Percentiles rank a stretch among this genome's conserved stretches.
Conservation (phyloP, 2,888 invertebrate species). For the Melinaea marsaeus region DNA sequence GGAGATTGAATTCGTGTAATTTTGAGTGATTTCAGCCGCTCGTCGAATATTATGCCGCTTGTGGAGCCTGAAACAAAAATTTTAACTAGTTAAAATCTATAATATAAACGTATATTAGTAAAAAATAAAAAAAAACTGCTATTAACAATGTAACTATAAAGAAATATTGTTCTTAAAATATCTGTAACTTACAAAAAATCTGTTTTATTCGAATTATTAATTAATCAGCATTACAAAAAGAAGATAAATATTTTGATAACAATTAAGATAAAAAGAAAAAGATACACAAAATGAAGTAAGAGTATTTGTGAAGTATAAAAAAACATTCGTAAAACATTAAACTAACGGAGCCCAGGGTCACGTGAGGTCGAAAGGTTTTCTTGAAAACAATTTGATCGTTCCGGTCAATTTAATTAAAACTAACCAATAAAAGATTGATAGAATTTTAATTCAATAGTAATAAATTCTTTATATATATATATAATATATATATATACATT, state of each 20-base stretch:
- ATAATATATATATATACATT: background rate
- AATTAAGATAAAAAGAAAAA: slow-evolving; percentile 28
- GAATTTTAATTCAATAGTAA: slow-evolving; percentile 1
- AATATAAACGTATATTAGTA: slow-evolving; percentile 8
- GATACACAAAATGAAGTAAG: slow-evolving; percentile 20
- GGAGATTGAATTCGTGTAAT: slow-evolving; percentile 77
- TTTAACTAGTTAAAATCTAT: background rate
- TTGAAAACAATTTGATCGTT: slow-evolving; percentile 62
- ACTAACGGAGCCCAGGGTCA: slow-evolving; percentile 46
- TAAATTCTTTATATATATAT: slow-evolving; percentile 6
- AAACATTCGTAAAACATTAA: slow-evolving; percentile 9
- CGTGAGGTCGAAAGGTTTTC: slow-evolving; percentile 50
- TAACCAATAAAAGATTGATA: slow-evolving; percentile 2
- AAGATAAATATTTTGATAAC: slow-evolving; percentile 16
- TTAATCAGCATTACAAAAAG: background rate
- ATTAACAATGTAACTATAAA: too few relatives aligned
- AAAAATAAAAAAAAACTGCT: background rate
- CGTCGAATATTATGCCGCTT: slow-evolving; percentile 57
- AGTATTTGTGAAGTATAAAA: slow-evolving; percentile 22
- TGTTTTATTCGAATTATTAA: too few relatives aligned
- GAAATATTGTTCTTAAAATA: too few relatives aligned
- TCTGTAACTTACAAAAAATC: too few relatives aligned
- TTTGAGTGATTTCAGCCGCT: slow-evolving; percentile 62
- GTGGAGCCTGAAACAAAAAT: slow-evolving; percentile 53
- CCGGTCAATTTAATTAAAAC: slow-evolving; percentile 62